phyloP scores from a whole-genome alignment of 2,888 invertebrate species.

The Lithophane semibrunnea region DNA sequence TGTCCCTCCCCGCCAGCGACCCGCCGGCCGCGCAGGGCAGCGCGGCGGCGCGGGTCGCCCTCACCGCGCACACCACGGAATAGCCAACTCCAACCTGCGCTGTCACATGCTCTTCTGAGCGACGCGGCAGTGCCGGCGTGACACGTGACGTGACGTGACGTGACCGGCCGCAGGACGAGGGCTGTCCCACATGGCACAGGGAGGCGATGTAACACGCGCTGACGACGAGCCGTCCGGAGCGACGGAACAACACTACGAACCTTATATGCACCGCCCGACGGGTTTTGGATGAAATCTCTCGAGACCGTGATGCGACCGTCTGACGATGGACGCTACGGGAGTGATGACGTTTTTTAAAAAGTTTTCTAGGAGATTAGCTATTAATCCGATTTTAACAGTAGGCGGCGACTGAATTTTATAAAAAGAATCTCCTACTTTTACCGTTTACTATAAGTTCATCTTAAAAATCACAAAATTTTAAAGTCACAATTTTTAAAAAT shows the following conservation, averaged over 20 bases:
- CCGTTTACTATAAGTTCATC: constrained; percentile 84
- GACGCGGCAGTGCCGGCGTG: constrained; percentile 50
- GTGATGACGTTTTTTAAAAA: constrained; percentile 84
- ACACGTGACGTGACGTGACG: constrained; percentile 49
- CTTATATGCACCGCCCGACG: constrained; percentile 83
- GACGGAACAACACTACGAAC: constrained; percentile 75
- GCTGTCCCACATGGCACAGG: constrained; percentile 87
- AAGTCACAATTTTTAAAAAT: constrained; percentile 75
- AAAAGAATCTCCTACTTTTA: constrained; percentile 85
- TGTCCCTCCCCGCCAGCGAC: constrained; percentile 96
- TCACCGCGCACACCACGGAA: constrained; percentile 91
- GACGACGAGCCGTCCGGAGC: constrained; percentile 63
- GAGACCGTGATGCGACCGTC: constrained; percentile 74
- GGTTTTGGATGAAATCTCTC: constrained; percentile 73
- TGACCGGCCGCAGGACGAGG: constrained; percentile 46
- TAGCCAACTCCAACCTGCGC: constrained; percentile 91
- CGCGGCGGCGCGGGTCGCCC: constrained; percentile 91
- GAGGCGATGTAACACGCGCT: constrained; percentile 83
- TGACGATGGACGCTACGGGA: constrained; percentile 77
- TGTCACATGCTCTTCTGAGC: constrained; percentile 90
- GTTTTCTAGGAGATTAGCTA: constrained; percentile 87
- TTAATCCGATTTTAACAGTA: constrained; percentile 87
- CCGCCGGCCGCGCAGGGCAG: constrained; percentile 93
- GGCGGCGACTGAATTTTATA: constrained; percentile 90
- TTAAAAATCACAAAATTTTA: constrained; percentile 80